phyloP scores from a whole-genome alignment of 2,888 invertebrate species.

The Globia sparganii region DNA sequence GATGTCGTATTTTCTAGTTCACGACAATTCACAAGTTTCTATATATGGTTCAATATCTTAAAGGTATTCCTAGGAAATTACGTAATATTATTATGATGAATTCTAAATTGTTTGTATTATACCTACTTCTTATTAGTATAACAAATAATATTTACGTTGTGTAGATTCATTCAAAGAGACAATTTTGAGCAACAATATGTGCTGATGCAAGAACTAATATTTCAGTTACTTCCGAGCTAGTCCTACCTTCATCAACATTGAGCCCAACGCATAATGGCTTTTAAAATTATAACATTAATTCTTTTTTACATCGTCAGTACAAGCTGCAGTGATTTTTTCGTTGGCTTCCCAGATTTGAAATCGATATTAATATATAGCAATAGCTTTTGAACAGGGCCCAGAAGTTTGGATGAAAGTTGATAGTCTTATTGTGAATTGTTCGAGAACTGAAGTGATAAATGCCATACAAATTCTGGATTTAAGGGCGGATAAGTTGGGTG shows the following conservation, averaged over 20 bases:
- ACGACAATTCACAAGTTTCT: slow-evolving; percentile 50
- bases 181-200: slow-evolving; percentile 19
- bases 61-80: slow-evolving; percentile 47
- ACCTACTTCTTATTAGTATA: background rate
- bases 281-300: slow-evolving; percentile 29
- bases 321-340: slow-evolving; percentile 64
- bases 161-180: slow-evolving; percentile 28
- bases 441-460: slow-evolving; percentile 79
- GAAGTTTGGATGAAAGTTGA: slow-evolving; percentile 81
- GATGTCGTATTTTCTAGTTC: slow-evolving; percentile 49
- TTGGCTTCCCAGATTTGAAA: slow-evolving; percentile 79
- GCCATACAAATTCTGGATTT: slow-evolving; percentile 81
- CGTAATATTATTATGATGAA: slow-evolving; percentile 22
- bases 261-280: slow-evolving; percentile 39
- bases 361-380: slow-evolving; percentile 82
- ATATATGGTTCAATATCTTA: slow-evolving; percentile 42
- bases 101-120: slow-evolving; percentile 15
- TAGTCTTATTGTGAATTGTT: slow-evolving; percentile 78
- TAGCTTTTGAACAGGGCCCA: slow-evolving; percentile 83
- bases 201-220: slow-evolving; percentile 15
- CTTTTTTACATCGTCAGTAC: slow-evolving; percentile 25
- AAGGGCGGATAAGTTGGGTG: slow-evolving; percentile 80
- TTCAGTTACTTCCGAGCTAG: slow-evolving; percentile 26
- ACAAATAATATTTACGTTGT: slow-evolving; percentile 45
- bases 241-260: slow-evolving; percentile 18